Evolutionary conservation across 2,888 invertebrate genomes (phyloP), one percentile per base, ranked within the genome.

Genomic region (Oxytorus armatus): DNA sequence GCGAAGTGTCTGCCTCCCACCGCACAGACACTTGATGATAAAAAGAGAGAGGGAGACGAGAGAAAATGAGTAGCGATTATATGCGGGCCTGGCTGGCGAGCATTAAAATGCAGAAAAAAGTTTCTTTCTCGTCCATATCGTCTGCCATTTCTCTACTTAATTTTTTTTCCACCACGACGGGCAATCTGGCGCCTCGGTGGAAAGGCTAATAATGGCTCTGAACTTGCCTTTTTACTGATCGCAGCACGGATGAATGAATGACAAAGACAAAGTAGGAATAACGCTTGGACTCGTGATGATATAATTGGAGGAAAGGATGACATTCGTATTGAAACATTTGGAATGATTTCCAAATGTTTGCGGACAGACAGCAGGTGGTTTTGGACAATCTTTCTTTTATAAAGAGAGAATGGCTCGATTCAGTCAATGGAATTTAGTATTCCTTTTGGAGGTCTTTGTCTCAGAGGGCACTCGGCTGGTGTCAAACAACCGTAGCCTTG

Each of bases 1-100:
- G 44, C 55, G 55, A 18, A 44, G 29, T 42, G n/a, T 55, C 42
- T 29, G n/a, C 7, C 44, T 55, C 44, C 11, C 3, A 42, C 14
- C 47, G n/a, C n/a, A 36, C 44, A 69, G 21, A 49, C 3, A 29
- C 21, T 21, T 7, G 14, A 29, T 1, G 36, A 10, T 16, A 36
- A 42, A 25, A 11, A 29, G 33, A 55, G 36, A 70, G 33, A 55
- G n/a, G 18, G 11, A 39, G 25, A 57, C 18, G 61, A 44, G 53
- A 53, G 59, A 53, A 73, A 78, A 73, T 73, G 51, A 66, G 44
- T 42, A 49, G 61, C 78, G 53, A 68, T 68, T 68, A 53, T 44
- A 78, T 73, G 73, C 72, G 72, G 66, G 77, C 44, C 11, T 33
- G 25, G 36, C 36, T 36, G 49, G 33, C 11, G 18, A 55, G 44